Evolutionary conservation across 2,888 invertebrate species (phyloP), one percentile per base, ranked within the genome.

Genomic region (Limnephilus marmoratus): DNA sequence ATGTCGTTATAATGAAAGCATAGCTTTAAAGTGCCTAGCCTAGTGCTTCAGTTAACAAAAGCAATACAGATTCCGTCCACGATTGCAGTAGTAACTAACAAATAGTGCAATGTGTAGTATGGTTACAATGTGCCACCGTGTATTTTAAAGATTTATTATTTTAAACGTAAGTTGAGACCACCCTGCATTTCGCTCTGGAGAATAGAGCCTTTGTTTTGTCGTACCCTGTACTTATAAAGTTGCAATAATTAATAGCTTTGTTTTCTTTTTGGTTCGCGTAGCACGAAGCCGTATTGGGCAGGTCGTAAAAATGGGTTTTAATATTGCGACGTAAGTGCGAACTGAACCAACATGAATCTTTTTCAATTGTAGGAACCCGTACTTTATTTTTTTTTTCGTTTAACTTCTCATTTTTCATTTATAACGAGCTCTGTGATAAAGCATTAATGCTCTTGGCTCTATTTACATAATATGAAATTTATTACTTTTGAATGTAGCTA

Each of bases 61-160:
- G 41, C 83, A 83, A 68, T 68, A 68, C 68, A 68, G 68, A 68
- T 68, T 68, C 68, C 83, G 41, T 37, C 34, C 83, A 41, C 83
- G 24, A 34, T 41, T 83, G 83, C 83, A 37, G 37, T 37, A 83
- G 68, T n/a, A 68, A 68, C 68, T n/a, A 68, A 68, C 68, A 68
- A 68, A 68, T 68, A 68, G n/a, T n/a, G 68, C 68, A n/a, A n/a
- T 24, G 68, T 68, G 68, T 68, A 68, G 68, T 68, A 24, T 68
- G 68, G 68, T 68, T 68, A 37, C 13, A 34, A 83, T 83, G 41
- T 31, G 24, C 24, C 41, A 83, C 37, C 31, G 37, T 24, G 83
- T 37, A 83, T 83, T 83, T 83, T 83, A 37, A 83, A 34, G 83
- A 83, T 83, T 83, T 83, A 83, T 83, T 83, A 37, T 68, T 68